phyloP scores from a whole-genome alignment of 2,797 vertebrate species.

The Synaphobranchus kaupii region DNA sequence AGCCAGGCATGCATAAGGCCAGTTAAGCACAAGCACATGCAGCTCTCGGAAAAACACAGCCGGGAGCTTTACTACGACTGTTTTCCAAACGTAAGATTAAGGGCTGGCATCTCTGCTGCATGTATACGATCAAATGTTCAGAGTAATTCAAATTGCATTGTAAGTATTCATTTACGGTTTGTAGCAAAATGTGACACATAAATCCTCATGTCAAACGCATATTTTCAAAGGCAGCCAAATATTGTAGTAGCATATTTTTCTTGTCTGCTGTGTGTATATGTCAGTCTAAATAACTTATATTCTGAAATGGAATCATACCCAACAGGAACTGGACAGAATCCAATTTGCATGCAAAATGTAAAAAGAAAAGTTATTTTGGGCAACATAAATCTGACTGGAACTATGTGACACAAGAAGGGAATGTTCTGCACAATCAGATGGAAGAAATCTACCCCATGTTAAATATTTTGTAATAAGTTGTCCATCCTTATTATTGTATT shows the following conservation, averaged over 20 bases:
- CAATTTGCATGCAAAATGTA: not conserved
- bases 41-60: conserved; percentile 19
- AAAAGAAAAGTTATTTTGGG: not conserved
- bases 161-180: not conserved
- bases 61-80: conserved; percentile 7
- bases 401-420: not conserved
- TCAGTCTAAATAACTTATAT: not conserved
- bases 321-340: not conserved
- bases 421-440: not conserved
- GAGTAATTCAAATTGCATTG: not conserved
- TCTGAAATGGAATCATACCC: not conserved
- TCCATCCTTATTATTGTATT: no score
- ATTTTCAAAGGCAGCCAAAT: not conserved
- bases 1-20: not conserved
- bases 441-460: not conserved
- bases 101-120: not conserved
- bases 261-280: not conserved
- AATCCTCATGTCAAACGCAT: not conserved
- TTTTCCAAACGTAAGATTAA: conserved; percentile 3
- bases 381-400: not conserved
- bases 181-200: not conserved
- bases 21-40: conserved; percentile 8
- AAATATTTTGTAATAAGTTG: no score
- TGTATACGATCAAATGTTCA: not conserved
- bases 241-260: not conserved